These are phyloP conservation scores for Allolobophora icterica DNA, from an alignment of 2,888 invertebrate species.

Conservation along the genomic window DNA sequence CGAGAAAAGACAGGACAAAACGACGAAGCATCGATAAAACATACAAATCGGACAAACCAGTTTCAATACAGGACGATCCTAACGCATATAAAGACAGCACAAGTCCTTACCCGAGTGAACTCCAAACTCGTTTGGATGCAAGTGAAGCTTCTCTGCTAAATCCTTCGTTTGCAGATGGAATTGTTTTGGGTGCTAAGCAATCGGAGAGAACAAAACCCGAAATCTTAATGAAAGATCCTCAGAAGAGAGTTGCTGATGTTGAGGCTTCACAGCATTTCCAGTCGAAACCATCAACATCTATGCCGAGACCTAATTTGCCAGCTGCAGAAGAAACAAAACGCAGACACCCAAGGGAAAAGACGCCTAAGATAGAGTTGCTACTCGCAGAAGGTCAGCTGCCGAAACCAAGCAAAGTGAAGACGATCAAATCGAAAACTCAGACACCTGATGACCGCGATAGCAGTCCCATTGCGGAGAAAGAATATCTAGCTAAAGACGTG, in stretches of 20 bases:
- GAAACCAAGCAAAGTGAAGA: background rate
- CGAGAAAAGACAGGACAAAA: background rate
- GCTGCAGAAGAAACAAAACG: background rate
- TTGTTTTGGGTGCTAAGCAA: background rate
- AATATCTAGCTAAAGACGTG: background rate
- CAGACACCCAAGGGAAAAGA: background rate
- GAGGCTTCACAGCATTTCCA: background rate
- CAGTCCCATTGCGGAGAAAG: background rate
- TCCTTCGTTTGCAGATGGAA: background rate
- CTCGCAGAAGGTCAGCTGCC: background rate
- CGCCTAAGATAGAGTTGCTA: background rate
- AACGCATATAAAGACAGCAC: background rate
- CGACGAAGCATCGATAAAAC: background rate
- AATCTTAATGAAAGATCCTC: background rate
- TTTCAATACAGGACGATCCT: background rate
- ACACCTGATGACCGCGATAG: background rate
- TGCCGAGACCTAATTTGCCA: background rate
- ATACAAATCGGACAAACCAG: background rate
- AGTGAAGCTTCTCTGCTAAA: background rate
- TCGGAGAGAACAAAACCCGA: background rate
- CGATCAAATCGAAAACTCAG: background rate
- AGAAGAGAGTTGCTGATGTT: background rate
- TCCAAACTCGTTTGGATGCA: background rate
- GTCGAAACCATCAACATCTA: background rate
- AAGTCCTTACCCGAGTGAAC: background rate